Evolutionary conservation across 2,888 invertebrate species (phyloP), one percentile per base, ranked within the genome.

Genomic region (Caenorhabditis uteleia): DNA sequence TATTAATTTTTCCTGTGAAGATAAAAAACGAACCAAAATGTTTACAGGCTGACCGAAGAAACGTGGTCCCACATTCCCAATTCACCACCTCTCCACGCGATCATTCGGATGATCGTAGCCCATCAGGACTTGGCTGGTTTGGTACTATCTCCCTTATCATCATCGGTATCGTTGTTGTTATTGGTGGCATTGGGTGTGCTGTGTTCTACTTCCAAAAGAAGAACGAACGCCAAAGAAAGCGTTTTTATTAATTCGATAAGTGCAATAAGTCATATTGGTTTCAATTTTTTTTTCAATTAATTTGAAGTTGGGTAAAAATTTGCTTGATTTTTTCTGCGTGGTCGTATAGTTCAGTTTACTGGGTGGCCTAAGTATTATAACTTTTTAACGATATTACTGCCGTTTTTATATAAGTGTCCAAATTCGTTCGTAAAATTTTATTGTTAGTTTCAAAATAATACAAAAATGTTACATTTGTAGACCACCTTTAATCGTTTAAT

Each of bases 151-250:
- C 78, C 5, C 88, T 93, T 64, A 89, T 95, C 86, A 87, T 97
- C 74, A 87, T 91, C 48, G 90, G 90, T 14, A 89, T 94, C 48
- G 87, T 95, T 25, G 90, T 90, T 2, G 85, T 94, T 10, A 90
- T 92, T 39, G 91, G 90, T 0, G 88, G 91, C 67, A 90, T 91
- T 0, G 91, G 94, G 3, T 88, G 94, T 51, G 93, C 91, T 26
- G 90, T 95, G 65, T 91, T 94, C 88, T 90, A 92, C 84, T 94
- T 94, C 84, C 92, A 93, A 84, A 94, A 94, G 83, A 89, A 91
- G 61, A 91, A 92, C 83, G 92, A 93, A 83, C 90, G 91, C 72
- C 90, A 90, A 60, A 88, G 92, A 78, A 95, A 95, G 86, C 88
- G 94, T 78, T 90, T 93, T 85, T 89, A 90, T 83, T 90, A 61